Percentiles rank a stretch among this genome's conserved stretches.
phyloP scores from a whole-genome alignment of 2,888 invertebrate species.

The Seira sanloemensis region DNA sequence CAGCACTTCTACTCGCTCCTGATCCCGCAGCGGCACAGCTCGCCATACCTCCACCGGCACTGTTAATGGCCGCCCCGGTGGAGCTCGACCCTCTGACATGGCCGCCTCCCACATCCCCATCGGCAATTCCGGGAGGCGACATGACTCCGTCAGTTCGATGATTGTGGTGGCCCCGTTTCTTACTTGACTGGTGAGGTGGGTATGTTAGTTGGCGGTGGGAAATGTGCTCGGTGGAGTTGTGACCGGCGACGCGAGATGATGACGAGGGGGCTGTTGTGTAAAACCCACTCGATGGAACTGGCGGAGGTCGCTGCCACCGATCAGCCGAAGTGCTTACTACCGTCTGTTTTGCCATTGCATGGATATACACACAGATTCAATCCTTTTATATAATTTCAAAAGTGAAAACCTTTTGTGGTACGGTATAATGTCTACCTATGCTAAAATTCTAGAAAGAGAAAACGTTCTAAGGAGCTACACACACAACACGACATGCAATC shows the following conservation, averaged over 20 bases:
- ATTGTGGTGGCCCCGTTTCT: constrained; percentile 52
- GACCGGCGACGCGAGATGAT: constrained; percentile 37
- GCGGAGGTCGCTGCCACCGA: constrained; percentile 64
- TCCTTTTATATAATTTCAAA: constrained; percentile 1
- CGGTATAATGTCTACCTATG: not conserved
- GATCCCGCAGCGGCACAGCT: constrained; percentile 17
- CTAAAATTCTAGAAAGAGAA: not conserved
- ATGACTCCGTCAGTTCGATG: constrained; percentile 55
- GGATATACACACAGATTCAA: constrained; percentile 48
- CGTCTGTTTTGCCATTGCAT: constrained; percentile 60
- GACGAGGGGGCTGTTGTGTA: constrained; percentile 59
- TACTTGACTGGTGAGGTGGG: constrained; percentile 60
- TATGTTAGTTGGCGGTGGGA: constrained; percentile 58
- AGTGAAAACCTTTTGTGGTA: constrained; percentile 9
- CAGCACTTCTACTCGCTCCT: constrained; percentile 29
- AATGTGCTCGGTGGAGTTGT: constrained; percentile 43
- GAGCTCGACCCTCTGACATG: constrained; percentile 35
- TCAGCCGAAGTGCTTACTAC: constrained; percentile 57
- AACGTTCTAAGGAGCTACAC: constrained; percentile 9
- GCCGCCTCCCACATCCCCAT: constrained; percentile 30
- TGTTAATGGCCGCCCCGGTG: constrained; percentile 6
- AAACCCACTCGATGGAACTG: constrained; percentile 53
- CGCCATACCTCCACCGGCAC: constrained; percentile 29
- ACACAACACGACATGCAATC: constrained; percentile 10
- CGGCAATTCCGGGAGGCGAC: constrained; percentile 62